Conservation (phyloP, 2,888 invertebrate species). For the Thymelicus acteon region DNA sequence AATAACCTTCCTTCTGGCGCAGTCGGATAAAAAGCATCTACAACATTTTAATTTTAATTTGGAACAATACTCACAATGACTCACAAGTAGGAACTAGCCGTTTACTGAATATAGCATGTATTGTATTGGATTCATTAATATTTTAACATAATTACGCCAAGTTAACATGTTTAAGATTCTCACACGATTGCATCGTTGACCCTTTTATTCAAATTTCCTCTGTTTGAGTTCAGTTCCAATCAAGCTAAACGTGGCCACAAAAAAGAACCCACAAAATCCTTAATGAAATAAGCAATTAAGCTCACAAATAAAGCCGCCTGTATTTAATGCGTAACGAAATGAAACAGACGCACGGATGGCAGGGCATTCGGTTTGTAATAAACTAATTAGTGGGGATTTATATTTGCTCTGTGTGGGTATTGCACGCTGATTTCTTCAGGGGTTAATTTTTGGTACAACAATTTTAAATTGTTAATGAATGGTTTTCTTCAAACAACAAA, state of each 20-base stretch:
- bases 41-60: no score
- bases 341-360: constrained; percentile 25
- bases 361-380: constrained; percentile 38
- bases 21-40: no score
- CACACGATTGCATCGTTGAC: background rate
- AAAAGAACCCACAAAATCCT: constrained; percentile 21
- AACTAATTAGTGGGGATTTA: constrained; percentile 40
- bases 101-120: no score
- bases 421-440: constrained; percentile 22
- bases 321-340: constrained; percentile 34
- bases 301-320: constrained; percentile 31
- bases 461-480: background rate
- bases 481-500: no score
- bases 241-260: constrained; percentile 22
- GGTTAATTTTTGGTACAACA: constrained; percentile 1
- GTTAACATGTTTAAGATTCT: background rate
- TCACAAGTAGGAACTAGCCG: no score
- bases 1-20: no score
- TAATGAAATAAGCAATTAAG: constrained; percentile 38
- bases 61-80: no score
- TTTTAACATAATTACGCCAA: background rate
- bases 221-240: constrained; percentile 11
- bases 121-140: no score
- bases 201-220: background rate
- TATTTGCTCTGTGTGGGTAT: constrained; percentile 12